A percentile compares a stretch with the other conserved stretches of the same genome.
phyloP scores from a whole-genome alignment of 2,113 vertebrate species.

The Pseudolaguvia tuberculata region DNA sequence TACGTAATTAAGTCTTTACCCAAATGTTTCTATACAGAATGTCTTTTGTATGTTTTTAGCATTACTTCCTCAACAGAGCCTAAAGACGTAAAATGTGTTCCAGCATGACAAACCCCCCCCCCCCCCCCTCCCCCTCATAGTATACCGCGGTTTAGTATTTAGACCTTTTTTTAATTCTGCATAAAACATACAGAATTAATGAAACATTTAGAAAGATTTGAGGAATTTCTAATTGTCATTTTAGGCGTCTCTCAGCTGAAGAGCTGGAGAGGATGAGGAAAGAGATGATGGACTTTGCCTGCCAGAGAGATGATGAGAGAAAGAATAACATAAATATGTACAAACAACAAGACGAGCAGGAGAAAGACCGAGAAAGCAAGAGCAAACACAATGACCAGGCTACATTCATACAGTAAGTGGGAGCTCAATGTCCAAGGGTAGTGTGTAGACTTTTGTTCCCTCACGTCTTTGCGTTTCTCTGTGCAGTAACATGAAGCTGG shows the following conservation, averaged over 20 bases:
- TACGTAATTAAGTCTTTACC: no score
- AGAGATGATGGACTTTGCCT: slow-evolving; percentile 90
- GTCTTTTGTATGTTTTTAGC: no score
- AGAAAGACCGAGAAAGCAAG: slow-evolving; percentile 65
- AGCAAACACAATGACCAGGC: slow-evolving; percentile 65
- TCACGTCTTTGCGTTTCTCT: not conserved
- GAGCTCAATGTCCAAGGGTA: not conserved
- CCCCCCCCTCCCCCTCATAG: no score
- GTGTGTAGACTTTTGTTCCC: not conserved
- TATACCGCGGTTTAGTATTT: no score
- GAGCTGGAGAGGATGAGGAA: slow-evolving; percentile 80
- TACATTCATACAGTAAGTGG: slow-evolving; percentile 87
- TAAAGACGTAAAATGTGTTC: no score
- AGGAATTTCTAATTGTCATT: not conserved
- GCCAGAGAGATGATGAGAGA: slow-evolving; percentile 83
- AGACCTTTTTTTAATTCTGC: no score
- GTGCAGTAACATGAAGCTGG: slow-evolving; percentile 83
- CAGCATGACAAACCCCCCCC: no score
- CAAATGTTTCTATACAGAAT: no score
- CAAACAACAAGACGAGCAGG: slow-evolving; percentile 76
- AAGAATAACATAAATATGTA: slow-evolving; percentile 78
- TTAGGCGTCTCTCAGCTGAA: slow-evolving; percentile 79
- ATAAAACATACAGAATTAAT: not conserved
- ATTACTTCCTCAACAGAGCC: no score
- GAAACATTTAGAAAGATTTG: not conserved